Base-by-base conservation (phyloP, 2,888 invertebrate species). In the Scaptomyza reducta region DNA sequence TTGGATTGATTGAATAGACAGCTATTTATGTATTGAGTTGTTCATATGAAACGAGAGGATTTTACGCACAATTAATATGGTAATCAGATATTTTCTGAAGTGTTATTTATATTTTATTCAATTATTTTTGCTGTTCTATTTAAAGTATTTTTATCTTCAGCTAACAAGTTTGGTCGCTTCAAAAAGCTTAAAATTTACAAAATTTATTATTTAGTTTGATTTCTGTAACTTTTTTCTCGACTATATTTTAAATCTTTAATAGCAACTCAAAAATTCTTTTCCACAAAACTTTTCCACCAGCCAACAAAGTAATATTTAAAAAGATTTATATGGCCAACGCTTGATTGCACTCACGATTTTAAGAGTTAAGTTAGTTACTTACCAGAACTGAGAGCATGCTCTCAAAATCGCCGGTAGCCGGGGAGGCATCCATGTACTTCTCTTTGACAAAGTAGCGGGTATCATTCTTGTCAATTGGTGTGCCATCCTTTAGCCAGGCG, bases 371-470 rank as follows among this genome's bases (percentile, higher is more conserved):
- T 6, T 11, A 11, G 33, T 38, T 29, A 91, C 93, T 93, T 91
- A 95, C 95, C 93, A 98, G 93, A 65, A 95, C 96, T n/a, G 97
- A 97, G 82, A 96, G 94, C 35, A 97, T 95, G 38, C 97, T 97
- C 91, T 97, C 96, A 87, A 97, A 97, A 90, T 97, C 97, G 83
- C 97, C 97, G 56, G 95, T 95, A 56, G 95, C 94, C 14, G 94
- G 94, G 85, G 97, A 96, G 0, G 96, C 95, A 5, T 94, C 94
- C 71, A 95, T 93, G 55, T 94, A 93, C 42, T 93, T 93, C 79
- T 95, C 95, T 66, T 93, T 93, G 50, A 96, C 94, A 82, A 94
- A 94, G 92, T 96, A 97, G 40, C 94, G 92, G 31, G 89, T 85
- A 76, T 91, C 89, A 60, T 93, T 93, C 46, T 93, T 93, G 56